Evolutionary conservation across 2,113 vertebrate species (phyloP).

Genomic region (Candoia aspera): DNA sequence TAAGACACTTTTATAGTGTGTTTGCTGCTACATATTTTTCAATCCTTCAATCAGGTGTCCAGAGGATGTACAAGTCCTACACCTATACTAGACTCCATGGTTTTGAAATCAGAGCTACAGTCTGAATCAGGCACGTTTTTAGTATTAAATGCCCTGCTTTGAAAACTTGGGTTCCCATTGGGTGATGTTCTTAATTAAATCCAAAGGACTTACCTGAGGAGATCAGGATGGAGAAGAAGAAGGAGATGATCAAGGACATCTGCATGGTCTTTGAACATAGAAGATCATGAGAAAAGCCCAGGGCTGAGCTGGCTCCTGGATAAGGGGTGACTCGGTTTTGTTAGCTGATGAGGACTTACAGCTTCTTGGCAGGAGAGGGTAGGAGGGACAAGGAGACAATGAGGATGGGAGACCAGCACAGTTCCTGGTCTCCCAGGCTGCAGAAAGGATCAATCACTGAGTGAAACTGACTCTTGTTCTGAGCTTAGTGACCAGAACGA

Average conservation of each 20-base stretch:
- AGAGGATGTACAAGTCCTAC: neutral
- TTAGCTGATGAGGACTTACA: neutral
- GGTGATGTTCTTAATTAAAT: no score
- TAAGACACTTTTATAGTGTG: no score
- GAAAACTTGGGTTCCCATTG: neutral
- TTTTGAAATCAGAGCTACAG: neutral
- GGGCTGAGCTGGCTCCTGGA: neutral
- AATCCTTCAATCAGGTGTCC: neutral
- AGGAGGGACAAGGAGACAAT: neutral
- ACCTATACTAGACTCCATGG: neutral
- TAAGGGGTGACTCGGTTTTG: neutral
- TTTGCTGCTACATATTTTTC: neutral
- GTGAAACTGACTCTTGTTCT: neutral
- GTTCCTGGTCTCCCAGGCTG: neutral
- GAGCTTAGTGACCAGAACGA: conserved; percentile 18
- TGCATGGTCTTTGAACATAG: neutral
- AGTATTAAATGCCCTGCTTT: neutral
- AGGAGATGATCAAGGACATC: neutral
- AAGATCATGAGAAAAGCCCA: no score
- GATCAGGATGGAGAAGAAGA: neutral
- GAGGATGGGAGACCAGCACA: neutral
- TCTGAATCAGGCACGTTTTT: neutral
- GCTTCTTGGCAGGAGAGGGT: neutral
- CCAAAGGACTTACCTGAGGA: conserved; percentile 2
- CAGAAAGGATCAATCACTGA: neutral